Evolutionary conservation across 1,140 invertebrate genomes (phyloP), one percentile per base, ranked within the genome.

Genomic region (Neelides sp.): DNA sequence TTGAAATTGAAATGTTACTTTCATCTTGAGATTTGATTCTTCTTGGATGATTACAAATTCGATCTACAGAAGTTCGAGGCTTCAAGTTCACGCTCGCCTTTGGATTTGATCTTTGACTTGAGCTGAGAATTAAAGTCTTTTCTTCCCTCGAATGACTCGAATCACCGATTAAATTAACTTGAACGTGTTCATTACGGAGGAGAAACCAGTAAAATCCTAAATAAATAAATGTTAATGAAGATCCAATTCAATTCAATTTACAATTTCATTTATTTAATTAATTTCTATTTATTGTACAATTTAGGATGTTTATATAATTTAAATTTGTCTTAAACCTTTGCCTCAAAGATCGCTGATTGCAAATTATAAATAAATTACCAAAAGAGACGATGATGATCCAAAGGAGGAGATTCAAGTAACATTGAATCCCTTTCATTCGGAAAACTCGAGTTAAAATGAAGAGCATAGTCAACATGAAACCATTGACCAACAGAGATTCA

Each of bases 331-430:
- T 4, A 46, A 32, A 5, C n/a, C 30, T 34, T 7, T 15, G 22
- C 5, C 17, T n/a, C n/a, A n/a, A n/a, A n/a, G n/a, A n/a, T n/a
- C n/a, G n/a, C n/a, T n/a, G n/a, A n/a, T n/a, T n/a, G n/a, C n/a
- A n/a, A n/a, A 46, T 26, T 36, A 23, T 23, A 43, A 10, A 8
- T 12, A 30, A 34, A 27, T 54, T 55, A 61, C 58, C 54, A 24
- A 52, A 35, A 30, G 55, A 57, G 22, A 53, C 58, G 30, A 57
- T 15, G 19, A 61, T 48, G 34, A 61, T 56, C 58, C 58, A 61
- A 23, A 54, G 19, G 1, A 61, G 37, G 13, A 61, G 41, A 27
- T 36, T 50, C 12, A 42, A 10, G 35, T 50, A 54, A 42, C 52
- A 54, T 8, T 49, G 39, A 17, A 45, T 34, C 13, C 15, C 28